Percentiles rank a stretch among this genome's conserved stretches.
Evolutionary conservation across 2,888 invertebrate species (phyloP).

Genomic region (Oconnorella tubifera): DNA sequence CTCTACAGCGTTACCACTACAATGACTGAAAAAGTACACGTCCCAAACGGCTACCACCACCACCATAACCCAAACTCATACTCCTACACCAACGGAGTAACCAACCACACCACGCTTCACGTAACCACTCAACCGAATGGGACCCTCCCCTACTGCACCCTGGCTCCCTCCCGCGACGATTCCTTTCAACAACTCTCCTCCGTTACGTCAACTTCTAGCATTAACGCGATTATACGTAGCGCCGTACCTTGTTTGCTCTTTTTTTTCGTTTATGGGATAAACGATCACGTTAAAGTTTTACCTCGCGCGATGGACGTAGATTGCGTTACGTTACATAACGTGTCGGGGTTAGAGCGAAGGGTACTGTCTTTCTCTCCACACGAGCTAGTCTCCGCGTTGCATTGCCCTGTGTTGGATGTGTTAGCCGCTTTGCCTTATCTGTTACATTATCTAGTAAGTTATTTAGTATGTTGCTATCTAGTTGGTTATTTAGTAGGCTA

Average conservation of each 20-base stretch:
- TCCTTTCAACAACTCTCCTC: no score
- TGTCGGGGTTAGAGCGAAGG: conserved; percentile 26
- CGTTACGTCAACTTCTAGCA: background rate
- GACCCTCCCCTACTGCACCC: no score
- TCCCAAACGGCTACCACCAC: no score
- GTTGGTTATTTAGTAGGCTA: no score
- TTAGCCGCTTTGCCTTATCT: conserved; percentile 35
- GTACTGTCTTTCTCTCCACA: conserved; percentile 27
- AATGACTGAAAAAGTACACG: no score
- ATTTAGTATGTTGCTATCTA: no score
- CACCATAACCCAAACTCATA: no score
- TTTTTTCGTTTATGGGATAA: conserved; percentile 30
- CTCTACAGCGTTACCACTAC: no score
- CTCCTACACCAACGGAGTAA: no score
- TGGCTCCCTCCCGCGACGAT: no score
- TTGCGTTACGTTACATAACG: conserved; percentile 30
- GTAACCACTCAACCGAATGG: no score
- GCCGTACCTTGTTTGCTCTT: conserved; percentile 29
- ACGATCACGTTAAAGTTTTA: conserved; percentile 25
- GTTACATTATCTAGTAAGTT: conserved; percentile 25
- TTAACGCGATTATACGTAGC: conserved; percentile 12
- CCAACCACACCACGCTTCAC: no score
- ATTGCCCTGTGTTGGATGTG: conserved; percentile 25
- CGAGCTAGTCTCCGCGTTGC: conserved; percentile 18
- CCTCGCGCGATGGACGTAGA: conserved; percentile 26